Conservation (phyloP, 2,888 invertebrate genomes). For the Campopleginae sp. region DNA sequence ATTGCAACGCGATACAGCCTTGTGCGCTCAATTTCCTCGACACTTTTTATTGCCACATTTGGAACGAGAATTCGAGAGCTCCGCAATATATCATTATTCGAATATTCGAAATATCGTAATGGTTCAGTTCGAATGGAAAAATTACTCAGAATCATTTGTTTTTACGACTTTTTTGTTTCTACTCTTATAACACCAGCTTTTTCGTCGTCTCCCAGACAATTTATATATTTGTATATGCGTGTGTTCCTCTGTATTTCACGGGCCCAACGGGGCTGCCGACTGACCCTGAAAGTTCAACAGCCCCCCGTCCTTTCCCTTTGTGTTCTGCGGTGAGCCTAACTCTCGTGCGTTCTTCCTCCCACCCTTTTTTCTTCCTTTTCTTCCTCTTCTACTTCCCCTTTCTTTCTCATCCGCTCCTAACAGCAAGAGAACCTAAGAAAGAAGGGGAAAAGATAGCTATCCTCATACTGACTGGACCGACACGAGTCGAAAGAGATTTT, state of each 20-base stretch:
- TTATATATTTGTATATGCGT: not conserved
- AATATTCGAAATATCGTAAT: not conserved
- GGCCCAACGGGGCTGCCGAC: slow-evolving; percentile 73
- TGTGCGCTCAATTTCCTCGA: not conserved
- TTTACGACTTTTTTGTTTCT: not conserved
- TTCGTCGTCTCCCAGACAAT: slow-evolving; percentile 14
- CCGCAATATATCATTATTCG: not conserved
- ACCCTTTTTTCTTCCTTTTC: slow-evolving; percentile 47
- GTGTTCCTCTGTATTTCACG: slow-evolving; percentile 44
- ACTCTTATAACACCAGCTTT: slow-evolving; percentile 20
- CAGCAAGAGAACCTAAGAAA: slow-evolving; percentile 13
- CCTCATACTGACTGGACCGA: not conserved
- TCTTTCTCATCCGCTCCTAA: slow-evolving; percentile 3
- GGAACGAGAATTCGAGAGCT: not conserved
- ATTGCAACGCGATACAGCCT: slow-evolving; percentile 8
- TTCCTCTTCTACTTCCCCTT: slow-evolving; percentile 47
- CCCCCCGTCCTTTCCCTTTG: slow-evolving; percentile 80
- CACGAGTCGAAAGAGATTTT: slow-evolving; percentile 22
- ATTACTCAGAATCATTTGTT: not conserved
- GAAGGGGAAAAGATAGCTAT: slow-evolving; percentile 5
- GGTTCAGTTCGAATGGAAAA: not conserved
- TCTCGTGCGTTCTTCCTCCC: slow-evolving; percentile 70
- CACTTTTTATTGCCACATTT: not conserved
- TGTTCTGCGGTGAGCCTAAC: slow-evolving; percentile 82
- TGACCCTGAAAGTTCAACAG: slow-evolving; percentile 83